Evolutionary conservation across 2,888 invertebrate species (phyloP).

Genomic region (Temnothorax unifasciatus): DNA sequence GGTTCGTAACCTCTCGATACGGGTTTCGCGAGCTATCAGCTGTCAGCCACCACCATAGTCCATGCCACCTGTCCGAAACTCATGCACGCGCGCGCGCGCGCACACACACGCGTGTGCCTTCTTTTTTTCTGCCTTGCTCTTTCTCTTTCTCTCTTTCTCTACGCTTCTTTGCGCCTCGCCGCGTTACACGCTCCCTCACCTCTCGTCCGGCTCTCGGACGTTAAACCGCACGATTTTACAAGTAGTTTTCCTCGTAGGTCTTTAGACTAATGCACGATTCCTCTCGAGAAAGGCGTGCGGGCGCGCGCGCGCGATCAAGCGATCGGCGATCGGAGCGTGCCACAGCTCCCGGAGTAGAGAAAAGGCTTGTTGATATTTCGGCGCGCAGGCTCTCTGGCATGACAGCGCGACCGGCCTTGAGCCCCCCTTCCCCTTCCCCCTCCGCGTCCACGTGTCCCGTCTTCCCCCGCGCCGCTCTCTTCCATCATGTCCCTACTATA

Average conservation of each 20-base stretch:
- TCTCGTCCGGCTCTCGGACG: conserved; percentile 9
- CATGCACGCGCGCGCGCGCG: conserved; percentile 23
- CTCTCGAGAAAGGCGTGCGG: conserved; percentile 21
- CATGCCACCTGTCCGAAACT: conserved; percentile 75
- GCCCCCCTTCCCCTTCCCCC: conserved; percentile 69
- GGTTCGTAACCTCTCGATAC: conserved; percentile 75
- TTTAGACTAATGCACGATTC: not conserved
- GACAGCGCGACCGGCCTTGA: conserved; percentile 84
- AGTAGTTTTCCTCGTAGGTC: not conserved
- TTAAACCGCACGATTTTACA: conserved; percentile 21
- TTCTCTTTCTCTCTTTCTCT: not conserved
- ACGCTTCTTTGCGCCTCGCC: not conserved
- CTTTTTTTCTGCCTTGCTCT: not conserved
- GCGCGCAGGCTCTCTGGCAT: conserved; percentile 80
- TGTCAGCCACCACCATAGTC: conserved; percentile 69
- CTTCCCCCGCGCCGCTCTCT: conserved; percentile 63
- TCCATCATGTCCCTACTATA: conserved; percentile 62
- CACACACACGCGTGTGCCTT: not conserved
- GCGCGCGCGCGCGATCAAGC: not conserved
- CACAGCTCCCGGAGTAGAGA: conserved; percentile 66
- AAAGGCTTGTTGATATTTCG: conserved; percentile 80
- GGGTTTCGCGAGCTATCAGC: conserved; percentile 74
- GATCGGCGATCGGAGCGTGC: conserved; percentile 65
- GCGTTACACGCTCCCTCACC: too few species aligned
- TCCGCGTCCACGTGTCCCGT: conserved; percentile 31